Base-by-base conservation (phyloP, 1,140 invertebrate species). In the Ptiloglossa arizonensis region DNA sequence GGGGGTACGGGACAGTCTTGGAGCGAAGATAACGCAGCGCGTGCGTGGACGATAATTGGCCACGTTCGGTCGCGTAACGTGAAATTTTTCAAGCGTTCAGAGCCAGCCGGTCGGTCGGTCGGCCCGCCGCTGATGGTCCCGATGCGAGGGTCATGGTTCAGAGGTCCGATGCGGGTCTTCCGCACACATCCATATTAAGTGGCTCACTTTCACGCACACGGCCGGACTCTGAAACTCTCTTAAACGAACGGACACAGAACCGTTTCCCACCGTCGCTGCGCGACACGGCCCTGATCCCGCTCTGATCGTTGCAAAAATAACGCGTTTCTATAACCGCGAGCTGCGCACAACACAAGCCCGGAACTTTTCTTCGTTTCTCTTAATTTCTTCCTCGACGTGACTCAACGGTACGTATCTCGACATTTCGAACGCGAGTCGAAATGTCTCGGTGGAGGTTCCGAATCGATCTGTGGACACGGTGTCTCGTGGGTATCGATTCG, bases 141-240 rank as follows among this genome's bases (percentile, higher is more conserved):
- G 87, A 88, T 84, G 79, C 73, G 64, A 71, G 79, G 88, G 83
- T 89, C 87, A 88, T 59, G 70, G 88, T 86, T 88, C 89, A 88
- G 70, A 88, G 89, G 88, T 89, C 82, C 63, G 38, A 76, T 62
- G 76, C 75, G 76, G 88, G 88, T 89, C 85, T 87, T 86, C 72
- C 85, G 80, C 82, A 81, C 85, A 87, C 87, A 86, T 90, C 68
- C 83, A 85, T 87, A 89, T 88, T 87, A 88, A 89, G 83, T 89
- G 87, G 81, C 86, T 89, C 86, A 87, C 83, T 87, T 88, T 88
- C 81, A 84, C 76, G 80, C 69, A 83, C 72, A 59, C 59, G 62
- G 59, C 68, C 46, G 69, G 63, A 75, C 72, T 66, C 69, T 72
- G 56, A 78, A 77, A 78, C 63, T 72, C 76, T 74, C 57, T 79